Base-by-base conservation (phyloP, 2,888 invertebrate genomes). In the Metalampra italica region DNA sequence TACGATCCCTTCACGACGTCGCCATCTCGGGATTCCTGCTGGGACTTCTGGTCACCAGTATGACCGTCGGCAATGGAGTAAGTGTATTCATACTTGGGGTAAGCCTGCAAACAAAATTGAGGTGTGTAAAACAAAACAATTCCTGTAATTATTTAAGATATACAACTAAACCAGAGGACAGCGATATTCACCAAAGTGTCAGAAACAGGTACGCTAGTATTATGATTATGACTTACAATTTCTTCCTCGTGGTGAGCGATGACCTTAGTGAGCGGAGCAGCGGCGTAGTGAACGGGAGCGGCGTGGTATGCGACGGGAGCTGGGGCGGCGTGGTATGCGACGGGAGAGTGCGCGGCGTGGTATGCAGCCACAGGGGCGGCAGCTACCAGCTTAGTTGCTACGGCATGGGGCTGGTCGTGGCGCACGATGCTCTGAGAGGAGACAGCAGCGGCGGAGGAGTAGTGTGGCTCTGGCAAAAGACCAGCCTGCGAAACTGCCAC, bases 21-120 rank as follows among this genome's bases (percentile, higher is more conserved):
- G 42, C 90, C 90, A 56, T 89, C 88, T 49, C 81, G 76, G 53
- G 64, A 59, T 63, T 90, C 91, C 57, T 88, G 86, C 67, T 89
- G 89, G 55, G 77, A 75, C 73, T 90, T 90, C 70, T 83, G 74
- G 75, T 90, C 90, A 40, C 89, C 89, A 65, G 90, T 86, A 68
- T 86, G 83, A 11, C 77, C 74, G 66, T 90, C 90, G 54, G 82
- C 75, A 1, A 90, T 90, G 41, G 86, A 85, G 74, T 90, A 90
- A 50, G 78, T 76, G 76, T 76, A 87, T 58, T 81, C 74, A 64
- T 76, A 78, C 55, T 70, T 71, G 47, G 77, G 77, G 65, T 73
- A 56, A 4, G 75, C 65, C 70, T 75, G 51, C 11, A 52, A 57
- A 7, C 9, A 12, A 58, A 32, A 32, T 13, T 32, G 13, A 39